Conservation (phyloP, 2,888 invertebrate species). For the Nemotelus nigrinus region DNA sequence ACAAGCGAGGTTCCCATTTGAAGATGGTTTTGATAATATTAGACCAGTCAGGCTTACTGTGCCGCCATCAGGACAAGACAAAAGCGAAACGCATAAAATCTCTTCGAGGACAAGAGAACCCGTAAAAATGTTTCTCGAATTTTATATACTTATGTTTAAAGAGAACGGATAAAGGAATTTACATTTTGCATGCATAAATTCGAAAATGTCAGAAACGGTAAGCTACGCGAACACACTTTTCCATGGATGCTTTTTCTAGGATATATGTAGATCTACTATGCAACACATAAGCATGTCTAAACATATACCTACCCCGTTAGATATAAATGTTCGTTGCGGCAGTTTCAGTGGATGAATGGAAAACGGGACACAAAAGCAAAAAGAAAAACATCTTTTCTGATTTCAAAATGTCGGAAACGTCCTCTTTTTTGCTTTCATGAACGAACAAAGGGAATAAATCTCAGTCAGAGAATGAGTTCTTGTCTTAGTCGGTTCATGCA, state of each 20-base stretch:
- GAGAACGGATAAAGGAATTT: conserved; percentile 3
- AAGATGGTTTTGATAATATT: no score
- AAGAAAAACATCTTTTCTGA: neutral
- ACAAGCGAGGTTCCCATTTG: no score
- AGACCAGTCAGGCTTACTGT: no score
- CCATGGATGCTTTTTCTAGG: neutral
- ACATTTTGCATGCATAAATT: conserved; percentile 19
- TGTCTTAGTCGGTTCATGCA: conserved; percentile 9
- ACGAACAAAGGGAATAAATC: conserved; percentile 15
- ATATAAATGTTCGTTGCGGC: no score
- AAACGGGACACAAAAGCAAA: neutral
- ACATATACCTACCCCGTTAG: no score
- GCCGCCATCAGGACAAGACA: no score
- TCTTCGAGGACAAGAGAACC: no score
- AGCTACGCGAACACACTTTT: neutral
- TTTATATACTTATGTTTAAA: no score
- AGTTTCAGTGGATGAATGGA: no score
- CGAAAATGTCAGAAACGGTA: neutral
- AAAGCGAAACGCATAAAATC: no score
- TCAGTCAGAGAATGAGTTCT: neutral
- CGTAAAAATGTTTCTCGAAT: no score
- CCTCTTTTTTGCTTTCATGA: conserved; percentile 13
- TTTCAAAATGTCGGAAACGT: neutral
- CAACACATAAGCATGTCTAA: no score
- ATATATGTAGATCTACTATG: neutral